A percentile compares a stretch with the other conserved stretches of the same genome.
Evolutionary conservation across 1,140 invertebrate species (phyloP).

Genomic region (Onthophagus taurus): DNA sequence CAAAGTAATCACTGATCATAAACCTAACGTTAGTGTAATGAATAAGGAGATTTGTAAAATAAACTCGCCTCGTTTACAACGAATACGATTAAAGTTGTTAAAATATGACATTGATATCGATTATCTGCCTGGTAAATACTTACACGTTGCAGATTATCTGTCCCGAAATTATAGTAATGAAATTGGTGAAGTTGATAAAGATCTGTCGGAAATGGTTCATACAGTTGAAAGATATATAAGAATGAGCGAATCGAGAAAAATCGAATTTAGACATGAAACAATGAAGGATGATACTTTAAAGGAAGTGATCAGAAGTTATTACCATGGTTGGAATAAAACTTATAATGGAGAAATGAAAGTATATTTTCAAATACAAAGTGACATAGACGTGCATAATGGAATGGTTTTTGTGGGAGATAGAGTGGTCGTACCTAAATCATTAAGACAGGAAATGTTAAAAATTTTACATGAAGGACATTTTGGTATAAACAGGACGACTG

Average conservation of each 20-base stretch:
- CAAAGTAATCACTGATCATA: slow-evolving; percentile 28
- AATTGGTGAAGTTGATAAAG: neutral
- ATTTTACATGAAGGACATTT: too few species aligned
- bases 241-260: slow-evolving; percentile 3
- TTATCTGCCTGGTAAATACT: neutral
- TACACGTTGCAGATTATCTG: too few species aligned
- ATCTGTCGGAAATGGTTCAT: neutral
- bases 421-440: neutral
- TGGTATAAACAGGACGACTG: too few species aligned
- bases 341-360: slow-evolving; percentile 3
- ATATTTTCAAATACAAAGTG: too few species aligned
- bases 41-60: neutral
- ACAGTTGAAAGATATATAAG: slow-evolving; percentile 1
- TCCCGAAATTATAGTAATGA: neutral
- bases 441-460: neutral
- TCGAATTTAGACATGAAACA: neutral
- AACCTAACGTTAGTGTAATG: slow-evolving; percentile 19
- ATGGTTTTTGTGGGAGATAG: too few species aligned
- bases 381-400: too few species aligned
- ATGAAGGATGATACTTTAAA: slow-evolving; percentile 2
- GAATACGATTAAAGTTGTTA: neutral
- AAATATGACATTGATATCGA: neutral
- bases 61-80: neutral
- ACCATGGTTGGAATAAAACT: neutral
- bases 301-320: neutral